Evolutionary conservation across 2,113 vertebrate genomes (phyloP).

Genomic region (Neolamprologus brichardi): DNA sequence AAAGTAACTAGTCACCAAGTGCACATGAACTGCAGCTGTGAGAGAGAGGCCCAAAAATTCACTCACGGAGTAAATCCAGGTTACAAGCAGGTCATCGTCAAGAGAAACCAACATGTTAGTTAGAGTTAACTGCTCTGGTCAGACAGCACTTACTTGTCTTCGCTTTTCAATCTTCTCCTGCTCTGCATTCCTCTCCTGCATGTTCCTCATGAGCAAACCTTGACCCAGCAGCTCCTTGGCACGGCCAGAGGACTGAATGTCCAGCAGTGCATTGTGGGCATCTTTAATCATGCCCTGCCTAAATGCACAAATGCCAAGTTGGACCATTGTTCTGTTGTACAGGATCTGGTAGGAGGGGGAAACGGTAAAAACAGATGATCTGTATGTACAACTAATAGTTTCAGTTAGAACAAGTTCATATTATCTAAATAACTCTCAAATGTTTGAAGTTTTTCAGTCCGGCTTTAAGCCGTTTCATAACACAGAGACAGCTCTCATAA

Average conservation of each 20-base stretch:
- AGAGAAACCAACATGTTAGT: background rate
- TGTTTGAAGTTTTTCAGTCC: no score
- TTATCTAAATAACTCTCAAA: no score
- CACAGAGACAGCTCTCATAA: no score
- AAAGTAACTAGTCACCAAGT: background rate
- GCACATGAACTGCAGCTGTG: background rate
- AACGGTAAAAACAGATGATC: fast-evolving
- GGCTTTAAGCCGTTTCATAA: no score
- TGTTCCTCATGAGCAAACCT: constrained; percentile 86
- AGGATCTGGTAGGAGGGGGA: constrained; percentile 72
- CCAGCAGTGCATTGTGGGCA: constrained; percentile 86
- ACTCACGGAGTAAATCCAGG: background rate
- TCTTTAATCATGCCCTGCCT: constrained; percentile 91
- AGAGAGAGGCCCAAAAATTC: fast-evolving
- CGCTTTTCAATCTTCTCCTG: constrained; percentile 92
- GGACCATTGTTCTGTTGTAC: constrained; percentile 93
- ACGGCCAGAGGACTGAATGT: constrained; percentile 88
- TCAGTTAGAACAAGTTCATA: fast-evolving
- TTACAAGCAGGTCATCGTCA: background rate
- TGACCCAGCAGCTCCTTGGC: constrained; percentile 92
- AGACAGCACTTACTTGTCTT: constrained; percentile 67
- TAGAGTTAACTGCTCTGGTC: background rate
- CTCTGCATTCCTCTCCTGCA: constrained; percentile 90
- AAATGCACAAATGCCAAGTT: constrained; percentile 91
- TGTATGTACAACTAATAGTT: background rate